Percentiles rank a stretch among this genome's conserved stretches.
Conservation (phyloP, 2,888 invertebrate species). For the Pseudococcus viburni region DNA sequence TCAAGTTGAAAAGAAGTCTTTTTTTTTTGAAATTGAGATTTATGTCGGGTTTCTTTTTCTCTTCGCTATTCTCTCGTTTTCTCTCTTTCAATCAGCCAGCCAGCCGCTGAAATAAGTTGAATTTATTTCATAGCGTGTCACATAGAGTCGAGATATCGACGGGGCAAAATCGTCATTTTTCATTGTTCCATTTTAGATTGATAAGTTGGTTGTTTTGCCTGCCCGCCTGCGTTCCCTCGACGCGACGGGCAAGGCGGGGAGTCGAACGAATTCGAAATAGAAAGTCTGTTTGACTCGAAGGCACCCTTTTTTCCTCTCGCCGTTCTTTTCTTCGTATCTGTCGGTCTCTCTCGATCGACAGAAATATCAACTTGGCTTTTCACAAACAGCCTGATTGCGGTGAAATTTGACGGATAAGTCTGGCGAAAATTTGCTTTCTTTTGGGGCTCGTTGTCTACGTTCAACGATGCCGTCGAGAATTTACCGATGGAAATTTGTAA, state of each 20-base stretch:
- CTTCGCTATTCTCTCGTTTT: slow-evolving; percentile 1
- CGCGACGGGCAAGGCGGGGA: neutral
- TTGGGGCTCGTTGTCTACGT: neutral
- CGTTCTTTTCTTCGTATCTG: neutral
- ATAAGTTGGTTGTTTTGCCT: slow-evolving; percentile 42
- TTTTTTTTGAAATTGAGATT: slow-evolving; percentile 46
- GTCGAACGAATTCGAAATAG: slow-evolving; percentile 34
- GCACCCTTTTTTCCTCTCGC: neutral
- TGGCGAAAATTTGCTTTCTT: neutral
- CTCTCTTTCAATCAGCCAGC: slow-evolving; percentile 38
- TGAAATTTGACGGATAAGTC: neutral
- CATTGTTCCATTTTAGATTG: slow-evolving; percentile 53
- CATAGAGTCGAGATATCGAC: slow-evolving; percentile 35
- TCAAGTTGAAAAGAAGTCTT: neutral
- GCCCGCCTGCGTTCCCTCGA: slow-evolving; percentile 17
- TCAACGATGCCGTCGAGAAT: neutral
- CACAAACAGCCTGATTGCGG: slow-evolving; percentile 27
- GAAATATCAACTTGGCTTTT: neutral
- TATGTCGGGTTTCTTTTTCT: slow-evolving; percentile 10
- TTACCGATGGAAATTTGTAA: neutral
- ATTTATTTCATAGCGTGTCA: slow-evolving; percentile 48
- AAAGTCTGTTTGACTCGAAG: slow-evolving; percentile 36
- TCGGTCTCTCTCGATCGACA: neutral
- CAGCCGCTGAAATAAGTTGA: slow-evolving; percentile 48
- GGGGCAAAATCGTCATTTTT: slow-evolving; percentile 45